Evolutionary conservation across 2,797 vertebrate genomes (phyloP).

Genomic region (Lacerta viridis): DNA sequence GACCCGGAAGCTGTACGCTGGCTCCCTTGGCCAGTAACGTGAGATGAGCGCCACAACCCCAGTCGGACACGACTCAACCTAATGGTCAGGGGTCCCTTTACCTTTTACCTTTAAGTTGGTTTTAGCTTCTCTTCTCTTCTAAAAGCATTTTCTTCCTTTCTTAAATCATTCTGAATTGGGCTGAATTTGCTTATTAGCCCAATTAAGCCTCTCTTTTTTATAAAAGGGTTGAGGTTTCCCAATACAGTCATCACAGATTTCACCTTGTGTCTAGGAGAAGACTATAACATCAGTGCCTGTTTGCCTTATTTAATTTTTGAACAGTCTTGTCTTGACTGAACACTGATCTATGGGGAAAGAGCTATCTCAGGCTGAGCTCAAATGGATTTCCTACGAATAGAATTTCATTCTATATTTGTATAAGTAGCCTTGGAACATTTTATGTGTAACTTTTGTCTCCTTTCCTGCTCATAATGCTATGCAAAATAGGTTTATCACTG

Average conservation of each 20-base stretch:
- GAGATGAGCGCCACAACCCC: too few species aligned
- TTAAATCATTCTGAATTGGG: neutral
- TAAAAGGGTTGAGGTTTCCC: too few species aligned
- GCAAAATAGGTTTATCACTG: neutral
- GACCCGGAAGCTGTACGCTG: neutral
- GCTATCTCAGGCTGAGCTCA: neutral
- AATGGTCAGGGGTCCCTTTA: too few species aligned
- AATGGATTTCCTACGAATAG: neutral
- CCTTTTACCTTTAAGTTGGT: neutral
- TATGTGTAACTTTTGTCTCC: neutral
- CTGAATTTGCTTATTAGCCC: slow-evolving; percentile 1
- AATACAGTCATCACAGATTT: neutral
- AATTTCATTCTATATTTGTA: neutral
- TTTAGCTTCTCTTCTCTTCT: neutral
- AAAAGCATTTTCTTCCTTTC: neutral
- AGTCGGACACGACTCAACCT: too few species aligned
- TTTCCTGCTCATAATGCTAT: slow-evolving; percentile 4
- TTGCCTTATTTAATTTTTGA: neutral
- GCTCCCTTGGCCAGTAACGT: too few species aligned
- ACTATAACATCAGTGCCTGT: neutral
- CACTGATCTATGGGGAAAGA: neutral
- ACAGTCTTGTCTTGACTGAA: neutral
- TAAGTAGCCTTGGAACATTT: neutral
- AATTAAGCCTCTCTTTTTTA: neutral
- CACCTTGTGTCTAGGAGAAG: neutral